Evolutionary conservation across 2,113 vertebrate genomes (phyloP).

Genomic region (Catagonus wagneri): DNA sequence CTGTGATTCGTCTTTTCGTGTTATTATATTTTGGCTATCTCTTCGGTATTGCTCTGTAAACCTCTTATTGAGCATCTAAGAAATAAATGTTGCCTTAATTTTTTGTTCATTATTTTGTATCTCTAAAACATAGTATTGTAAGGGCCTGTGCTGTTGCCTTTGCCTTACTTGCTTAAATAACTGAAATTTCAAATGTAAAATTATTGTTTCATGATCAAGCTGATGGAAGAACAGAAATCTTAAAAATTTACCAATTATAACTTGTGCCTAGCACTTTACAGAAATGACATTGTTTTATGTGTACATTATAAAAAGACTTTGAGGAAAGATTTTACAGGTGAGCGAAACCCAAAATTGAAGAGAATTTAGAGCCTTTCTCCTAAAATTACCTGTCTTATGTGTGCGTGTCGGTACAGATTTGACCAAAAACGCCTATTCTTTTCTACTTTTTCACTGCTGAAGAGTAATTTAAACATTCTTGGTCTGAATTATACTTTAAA

Average conservation of each 20-base stretch:
- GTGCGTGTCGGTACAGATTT: neutral
- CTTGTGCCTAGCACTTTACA: neutral
- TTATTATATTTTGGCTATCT: constrained; percentile 17
- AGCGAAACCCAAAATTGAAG: constrained; percentile 1
- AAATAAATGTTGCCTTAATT: neutral
- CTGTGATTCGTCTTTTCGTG: neutral
- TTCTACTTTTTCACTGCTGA: neutral
- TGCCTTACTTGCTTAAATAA: constrained; percentile 30
- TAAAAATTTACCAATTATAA: neutral
- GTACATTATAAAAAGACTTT: neutral
- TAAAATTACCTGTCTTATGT: neutral
- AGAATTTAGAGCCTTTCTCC: neutral
- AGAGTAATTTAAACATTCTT: constrained; percentile 36
- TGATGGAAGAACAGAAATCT: constrained; percentile 21
- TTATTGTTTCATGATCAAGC: neutral
- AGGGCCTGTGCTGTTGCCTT: neutral
- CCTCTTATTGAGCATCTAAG: neutral
- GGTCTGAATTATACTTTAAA: neutral
- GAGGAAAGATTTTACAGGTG: neutral
- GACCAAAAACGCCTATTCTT: neutral
- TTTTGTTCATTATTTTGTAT: constrained; percentile 4
- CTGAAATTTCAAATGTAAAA: neutral
- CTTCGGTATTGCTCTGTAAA: constrained; percentile 1
- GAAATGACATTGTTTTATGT: neutral
- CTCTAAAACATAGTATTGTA: neutral